Conservation (phyloP, 2,888 invertebrate genomes). For the Drosophila monieri region DNA sequence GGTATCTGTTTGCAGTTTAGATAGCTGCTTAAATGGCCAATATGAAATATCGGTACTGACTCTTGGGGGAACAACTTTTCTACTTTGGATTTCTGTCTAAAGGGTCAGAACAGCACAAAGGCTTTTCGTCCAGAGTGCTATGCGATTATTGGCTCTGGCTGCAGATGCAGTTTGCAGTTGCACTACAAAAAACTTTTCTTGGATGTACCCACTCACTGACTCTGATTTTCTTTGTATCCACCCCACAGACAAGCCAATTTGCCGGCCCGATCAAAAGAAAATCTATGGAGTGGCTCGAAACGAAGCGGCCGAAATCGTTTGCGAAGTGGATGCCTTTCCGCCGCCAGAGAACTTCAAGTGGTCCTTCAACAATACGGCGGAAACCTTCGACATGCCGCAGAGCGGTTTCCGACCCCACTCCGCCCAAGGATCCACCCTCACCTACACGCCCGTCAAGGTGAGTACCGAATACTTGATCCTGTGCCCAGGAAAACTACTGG, state of each 20-base stretch:
- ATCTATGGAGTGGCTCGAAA: conserved; percentile 93
- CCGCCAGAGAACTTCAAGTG: conserved; percentile 93
- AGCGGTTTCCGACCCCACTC: conserved; percentile 87
- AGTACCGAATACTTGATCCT: conserved; percentile 38
- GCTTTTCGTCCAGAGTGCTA: conserved; percentile 39
- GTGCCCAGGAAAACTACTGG: neutral
- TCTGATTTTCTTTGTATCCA: conserved; percentile 1
- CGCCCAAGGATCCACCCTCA: conserved; percentile 87
- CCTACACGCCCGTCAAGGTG: conserved; percentile 89
- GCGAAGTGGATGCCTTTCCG: conserved; percentile 94
- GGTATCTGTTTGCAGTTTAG: conserved; percentile 55
- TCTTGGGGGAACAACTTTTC: conserved; percentile 57
- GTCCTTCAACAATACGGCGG: conserved; percentile 95
- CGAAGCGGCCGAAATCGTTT: conserved; percentile 91
- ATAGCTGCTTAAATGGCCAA: conserved; percentile 60
- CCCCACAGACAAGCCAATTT: conserved; percentile 92
- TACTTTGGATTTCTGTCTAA: conserved; percentile 58
- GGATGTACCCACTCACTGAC: conserved; percentile 54
- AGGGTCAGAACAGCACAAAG: conserved; percentile 15
- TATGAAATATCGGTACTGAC: conserved; percentile 10
- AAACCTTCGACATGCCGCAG: conserved; percentile 90
- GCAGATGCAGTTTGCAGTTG: conserved; percentile 53
- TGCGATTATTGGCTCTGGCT: conserved; percentile 73
- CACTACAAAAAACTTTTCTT: conserved; percentile 57
- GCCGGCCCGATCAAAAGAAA: conserved; percentile 89